Base-by-base conservation (phyloP, 2,888 invertebrate genomes). In the Myopa testacea region DNA sequence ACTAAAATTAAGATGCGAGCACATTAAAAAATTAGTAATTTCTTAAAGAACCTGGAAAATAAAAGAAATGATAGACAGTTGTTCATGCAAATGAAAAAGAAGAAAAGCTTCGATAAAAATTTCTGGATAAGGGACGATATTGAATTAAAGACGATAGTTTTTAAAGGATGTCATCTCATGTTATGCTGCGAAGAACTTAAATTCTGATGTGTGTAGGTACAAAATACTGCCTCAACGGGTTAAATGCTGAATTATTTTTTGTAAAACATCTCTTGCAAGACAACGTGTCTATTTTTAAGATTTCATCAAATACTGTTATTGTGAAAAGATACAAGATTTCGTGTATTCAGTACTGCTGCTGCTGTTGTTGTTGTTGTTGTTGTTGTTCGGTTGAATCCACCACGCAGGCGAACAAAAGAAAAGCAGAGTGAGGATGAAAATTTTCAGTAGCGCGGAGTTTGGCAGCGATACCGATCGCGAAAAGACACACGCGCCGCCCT, bases 371-470 rank as follows among this genome's bases (percentile, higher is more conserved):
- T 76, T 76, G 60, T 26, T 76, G 34, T 73, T 62, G 40, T 19
- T 73, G 73, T 26, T 62, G 60, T 40, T 72, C 50, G 10, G 69
- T 40, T 68, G 40, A 3, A 45, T 26, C 45, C 58, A 38, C 50
- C 34, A 16, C 16, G 26, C 37, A 62, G 63, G 38, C 68, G 62
- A 76, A 63, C 37, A 63, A 2, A 76, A 76, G 70, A 71, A 73
- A 60, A 65, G 10, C 14, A 34, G 16, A 65, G 38, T 65, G 60
- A 55, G 52, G 65, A 71, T 71, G 34, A 72, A 71, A 55, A 72
- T 69, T 78, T 78, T 78, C 73, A 73, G 76, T 62, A 78, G 72
- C 60, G 37, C 50, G 68, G 73, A 76, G 76, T 76, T 67, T 58
- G 55, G 60, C 63, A 62, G 50, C 67, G 76, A 58, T 58, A 65